phyloP scores from a whole-genome alignment of 2,113 vertebrate genomes.

The Myxocyprinus asiaticus region DNA sequence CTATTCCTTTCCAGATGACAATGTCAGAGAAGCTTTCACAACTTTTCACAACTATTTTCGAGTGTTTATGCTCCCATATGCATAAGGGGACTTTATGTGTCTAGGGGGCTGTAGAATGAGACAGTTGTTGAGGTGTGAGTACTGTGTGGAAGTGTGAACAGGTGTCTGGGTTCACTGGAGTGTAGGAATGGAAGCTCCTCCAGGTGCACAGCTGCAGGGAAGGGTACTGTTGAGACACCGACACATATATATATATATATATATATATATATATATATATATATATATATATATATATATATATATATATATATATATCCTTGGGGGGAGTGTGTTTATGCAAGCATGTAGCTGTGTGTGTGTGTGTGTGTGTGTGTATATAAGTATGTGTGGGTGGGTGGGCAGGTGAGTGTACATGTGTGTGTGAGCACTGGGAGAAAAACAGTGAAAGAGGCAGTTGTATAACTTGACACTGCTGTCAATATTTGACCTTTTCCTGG shows the following conservation, averaged over 20 bases:
- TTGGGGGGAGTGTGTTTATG: slow-evolving; percentile 52
- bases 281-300: too few species aligned
- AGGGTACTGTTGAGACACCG: slow-evolving; percentile 54
- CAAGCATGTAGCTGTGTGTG: slow-evolving; percentile 34
- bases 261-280: too few species aligned
- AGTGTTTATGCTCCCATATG: not conserved
- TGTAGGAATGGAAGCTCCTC: slow-evolving; percentile 74
- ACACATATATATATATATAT: too few species aligned
- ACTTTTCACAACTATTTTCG: slow-evolving; percentile 30
- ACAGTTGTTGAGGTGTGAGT: slow-evolving; percentile 44
- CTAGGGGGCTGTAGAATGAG: slow-evolving; percentile 2
- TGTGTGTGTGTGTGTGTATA: not conserved
- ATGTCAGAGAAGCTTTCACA: slow-evolving; percentile 4
- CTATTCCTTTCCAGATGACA: slow-evolving; percentile 3
- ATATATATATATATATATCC: slow-evolving; percentile 52
- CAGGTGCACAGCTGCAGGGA: slow-evolving; percentile 77
- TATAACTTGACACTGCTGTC: not conserved
- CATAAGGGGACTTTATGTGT: not conserved
- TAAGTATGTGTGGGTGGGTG: not conserved
- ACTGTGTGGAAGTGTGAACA: slow-evolving; percentile 72
- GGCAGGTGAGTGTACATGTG: not conserved
- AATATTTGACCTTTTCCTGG: slow-evolving; percentile 55
- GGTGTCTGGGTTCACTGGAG: slow-evolving; percentile 75
- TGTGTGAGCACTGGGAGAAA: not conserved
- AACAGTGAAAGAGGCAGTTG: slow-evolving; percentile 12